Base-by-base conservation (phyloP, 2,797 vertebrate species). In the Macropodus opercularis region DNA sequence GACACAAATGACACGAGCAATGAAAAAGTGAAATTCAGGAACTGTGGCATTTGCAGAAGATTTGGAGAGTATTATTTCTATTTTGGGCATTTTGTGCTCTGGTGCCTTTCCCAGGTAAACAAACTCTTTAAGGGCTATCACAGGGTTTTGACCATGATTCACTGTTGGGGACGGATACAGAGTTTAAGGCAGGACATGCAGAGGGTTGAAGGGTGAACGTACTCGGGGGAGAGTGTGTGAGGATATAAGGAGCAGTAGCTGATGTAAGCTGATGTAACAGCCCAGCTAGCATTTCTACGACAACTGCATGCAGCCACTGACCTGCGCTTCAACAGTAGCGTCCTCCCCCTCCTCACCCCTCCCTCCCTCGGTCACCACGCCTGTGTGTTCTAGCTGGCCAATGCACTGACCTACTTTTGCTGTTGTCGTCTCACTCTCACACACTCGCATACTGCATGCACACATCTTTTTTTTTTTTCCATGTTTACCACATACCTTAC, bases 341-440 rank as follows among this genome's bases (percentile, higher is more conserved):
- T 49, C 70, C 63, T 49, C 69, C 29, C 23, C 43, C 32, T 49
- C 66, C 60, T 40, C 56, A 1, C 35, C 53, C 54, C 51, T 65
- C 59, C 56, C 62, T 75, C 29, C 34, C 68, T 52, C 36, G 21
- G 80, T 53, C 75, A 83, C 71, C 69, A 81, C 76, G 87, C 80
- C 79, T 87, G 89, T 83, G 83, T 83, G 70, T 85, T 83, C 84
- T 86, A 77, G 81, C 84, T 69, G 77, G 68, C 81, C 83, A 85
- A 70, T 69, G 82, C 72, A 15, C 83, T 92, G 89, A 92, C 90
- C 91, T 91, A 92, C 90, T 91, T 91, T 88, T 77, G 49, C 78
- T 77, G 71, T 80, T 81, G 73, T 86, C 66, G 73, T 81, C 78
- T 68, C 61, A 8, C 69, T 32, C 60, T 40, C 49, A 40, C 36